Evolutionary conservation across 2,113 vertebrate species (phyloP).

Genomic region (Gnathonemus longibarbis): DNA sequence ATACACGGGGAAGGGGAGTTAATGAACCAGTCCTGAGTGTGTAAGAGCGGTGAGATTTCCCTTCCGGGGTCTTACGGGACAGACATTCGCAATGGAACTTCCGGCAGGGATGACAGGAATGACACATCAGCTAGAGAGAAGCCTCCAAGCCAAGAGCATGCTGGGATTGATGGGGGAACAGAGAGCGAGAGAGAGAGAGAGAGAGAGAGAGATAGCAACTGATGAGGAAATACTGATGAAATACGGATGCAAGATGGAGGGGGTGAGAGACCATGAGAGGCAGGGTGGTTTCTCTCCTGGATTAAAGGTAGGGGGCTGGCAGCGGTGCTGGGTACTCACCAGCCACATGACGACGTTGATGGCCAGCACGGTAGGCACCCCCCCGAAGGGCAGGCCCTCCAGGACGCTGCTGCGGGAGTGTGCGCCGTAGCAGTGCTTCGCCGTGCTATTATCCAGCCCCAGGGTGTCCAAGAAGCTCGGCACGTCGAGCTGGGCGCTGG

Average conservation of each 20-base stretch:
- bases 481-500: constrained; percentile 33
- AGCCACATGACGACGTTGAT: constrained; percentile 84
- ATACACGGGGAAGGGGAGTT: neutral
- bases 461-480: constrained; percentile 43
- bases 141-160: neutral
- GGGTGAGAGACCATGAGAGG: neutral
- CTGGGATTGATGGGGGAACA: neutral
- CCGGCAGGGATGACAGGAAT: neutral
- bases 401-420: constrained; percentile 79
- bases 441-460: constrained; percentile 58
- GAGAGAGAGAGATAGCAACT: neutral
- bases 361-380: constrained; percentile 80
- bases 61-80: neutral
- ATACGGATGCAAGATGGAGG: neutral
- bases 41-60: neutral
- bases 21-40: neutral
- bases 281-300: neutral
- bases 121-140: neutral
- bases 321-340: constrained; percentile 53
- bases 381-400: constrained; percentile 85
- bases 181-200: neutral
- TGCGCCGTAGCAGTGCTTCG: constrained; percentile 69
- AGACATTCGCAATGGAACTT: neutral
- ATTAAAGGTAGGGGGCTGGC: neutral
- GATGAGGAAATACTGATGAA: constrained; percentile 3